Evolutionary conservation across 2,888 invertebrate genomes (phyloP).

Genomic region (Hofmannophila pseudospretella): DNA sequence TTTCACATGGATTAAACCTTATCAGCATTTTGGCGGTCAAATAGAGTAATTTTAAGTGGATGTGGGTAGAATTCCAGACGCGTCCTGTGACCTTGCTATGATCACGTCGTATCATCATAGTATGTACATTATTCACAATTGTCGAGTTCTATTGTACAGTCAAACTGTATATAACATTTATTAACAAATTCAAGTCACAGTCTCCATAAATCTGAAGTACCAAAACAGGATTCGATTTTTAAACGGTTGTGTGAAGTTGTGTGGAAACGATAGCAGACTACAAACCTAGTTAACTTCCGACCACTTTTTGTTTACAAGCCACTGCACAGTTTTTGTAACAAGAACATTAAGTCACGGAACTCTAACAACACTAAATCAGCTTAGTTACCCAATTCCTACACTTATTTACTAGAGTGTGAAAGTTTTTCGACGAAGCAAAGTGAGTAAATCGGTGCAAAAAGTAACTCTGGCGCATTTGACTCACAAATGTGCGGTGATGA

Average conservation of each 20-base stretch:
- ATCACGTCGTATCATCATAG: constrained; percentile 10
- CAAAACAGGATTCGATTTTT: too few species aligned
- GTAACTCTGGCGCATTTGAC: constrained; percentile 7
- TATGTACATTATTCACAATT: constrained; percentile 10
- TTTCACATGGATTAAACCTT: too few species aligned
- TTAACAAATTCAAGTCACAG: too few species aligned
- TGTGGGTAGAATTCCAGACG: constrained; percentile 12
- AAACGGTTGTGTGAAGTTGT: too few species aligned
- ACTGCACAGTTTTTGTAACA: background rate
- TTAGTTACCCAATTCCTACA: constrained; percentile 1
- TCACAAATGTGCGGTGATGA: constrained; percentile 11
- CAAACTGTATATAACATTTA: too few species aligned
- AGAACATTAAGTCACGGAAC: background rate
- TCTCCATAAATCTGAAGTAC: too few species aligned
- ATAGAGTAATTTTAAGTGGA: constrained; percentile 6
- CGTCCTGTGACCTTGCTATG: constrained; percentile 17
- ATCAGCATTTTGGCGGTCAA: constrained; percentile 2
- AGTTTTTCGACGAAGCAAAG: constrained; percentile 3
- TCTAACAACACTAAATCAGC: background rate
- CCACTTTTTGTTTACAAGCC: background rate
- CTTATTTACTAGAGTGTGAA: constrained; percentile 11
- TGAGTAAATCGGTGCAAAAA: constrained; percentile 6
- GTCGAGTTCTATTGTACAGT: constrained; percentile 6
- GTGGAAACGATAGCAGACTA: too few species aligned
- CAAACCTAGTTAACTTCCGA: background rate